Percentiles rank a stretch among this genome's conserved stretches.
Conservation (phyloP, 2,888 invertebrate genomes). For the Trachelus tabidus region DNA sequence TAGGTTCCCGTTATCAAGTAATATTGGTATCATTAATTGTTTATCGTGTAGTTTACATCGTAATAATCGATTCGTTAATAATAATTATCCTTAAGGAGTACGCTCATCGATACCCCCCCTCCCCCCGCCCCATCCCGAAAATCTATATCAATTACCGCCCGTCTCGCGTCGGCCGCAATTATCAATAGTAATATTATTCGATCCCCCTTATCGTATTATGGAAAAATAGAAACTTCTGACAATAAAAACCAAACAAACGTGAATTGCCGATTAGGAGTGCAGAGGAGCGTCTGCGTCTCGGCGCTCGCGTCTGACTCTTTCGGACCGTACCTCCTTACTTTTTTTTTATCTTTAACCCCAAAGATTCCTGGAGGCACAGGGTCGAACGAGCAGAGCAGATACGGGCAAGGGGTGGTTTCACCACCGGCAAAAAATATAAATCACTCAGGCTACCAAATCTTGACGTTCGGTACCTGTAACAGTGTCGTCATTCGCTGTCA, state of each 20-base stretch:
- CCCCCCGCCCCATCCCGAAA: conserved; percentile 26
- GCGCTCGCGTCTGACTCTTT: neutral
- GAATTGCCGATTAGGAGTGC: conserved; percentile 49
- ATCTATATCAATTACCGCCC: conserved; percentile 4
- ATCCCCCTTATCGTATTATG: conserved; percentile 60
- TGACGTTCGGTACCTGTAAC: neutral
- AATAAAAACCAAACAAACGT: conserved; percentile 66
- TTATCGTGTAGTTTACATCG: conserved; percentile 38
- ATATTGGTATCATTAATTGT: conserved; percentile 43
- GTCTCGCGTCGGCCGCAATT: neutral
- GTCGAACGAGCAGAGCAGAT: neutral
- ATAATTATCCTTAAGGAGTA: conserved; percentile 40
- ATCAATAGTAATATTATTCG: conserved; percentile 59
- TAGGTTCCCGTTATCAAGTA: conserved; percentile 28
- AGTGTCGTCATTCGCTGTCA: neutral
- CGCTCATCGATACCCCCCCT: conserved; percentile 10
- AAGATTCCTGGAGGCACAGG: neutral
- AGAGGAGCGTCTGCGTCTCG: conserved; percentile 2
- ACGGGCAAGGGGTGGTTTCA: neutral
- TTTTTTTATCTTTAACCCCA: neutral
- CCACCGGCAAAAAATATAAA: neutral
- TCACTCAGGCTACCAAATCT: neutral
- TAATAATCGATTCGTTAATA: conserved; percentile 37
- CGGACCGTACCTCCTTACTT: neutral
- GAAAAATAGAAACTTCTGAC: conserved; percentile 67